Percentiles rank a stretch among this genome's conserved stretches.
phyloP scores from a whole-genome alignment of 2,797 vertebrate species.

The Arremon aurantiirostris region DNA sequence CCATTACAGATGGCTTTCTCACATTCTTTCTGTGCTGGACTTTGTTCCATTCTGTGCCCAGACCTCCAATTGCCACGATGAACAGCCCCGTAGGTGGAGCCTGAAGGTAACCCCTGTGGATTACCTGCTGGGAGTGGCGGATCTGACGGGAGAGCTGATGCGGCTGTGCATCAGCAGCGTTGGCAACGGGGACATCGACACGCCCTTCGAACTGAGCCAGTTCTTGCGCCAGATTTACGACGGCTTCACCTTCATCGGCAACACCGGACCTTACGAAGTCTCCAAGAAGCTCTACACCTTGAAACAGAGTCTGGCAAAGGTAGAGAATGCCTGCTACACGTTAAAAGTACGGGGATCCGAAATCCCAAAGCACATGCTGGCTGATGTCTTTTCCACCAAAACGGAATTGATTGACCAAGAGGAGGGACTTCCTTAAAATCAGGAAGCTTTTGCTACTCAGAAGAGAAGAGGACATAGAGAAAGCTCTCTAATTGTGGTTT shows the following conservation, averaged over 20 bases:
- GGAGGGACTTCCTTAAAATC: conserved; percentile 83
- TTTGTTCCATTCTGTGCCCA: conserved; percentile 30
- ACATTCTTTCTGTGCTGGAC: not conserved
- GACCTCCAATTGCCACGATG: conserved; percentile 45
- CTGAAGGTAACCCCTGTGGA: conserved; percentile 92
- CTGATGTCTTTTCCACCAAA: conserved; percentile 91
- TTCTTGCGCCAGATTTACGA: conserved; percentile 95
- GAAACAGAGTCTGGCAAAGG: conserved; percentile 95
- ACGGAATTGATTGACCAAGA: conserved; percentile 87
- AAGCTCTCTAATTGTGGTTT: conserved; percentile 15
- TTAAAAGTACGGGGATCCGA: conserved; percentile 93
- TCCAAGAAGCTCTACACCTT: conserved; percentile 95
- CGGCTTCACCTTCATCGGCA: conserved; percentile 95
- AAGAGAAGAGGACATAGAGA: conserved; percentile 3
- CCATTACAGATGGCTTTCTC: not conserved
- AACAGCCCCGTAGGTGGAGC: conserved; percentile 70
- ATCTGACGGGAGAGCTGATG: conserved; percentile 97
- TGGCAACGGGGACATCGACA: conserved; percentile 96
- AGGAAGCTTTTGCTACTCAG: not conserved
- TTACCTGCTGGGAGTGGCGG: conserved; percentile 95
- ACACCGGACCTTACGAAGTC: conserved; percentile 96
- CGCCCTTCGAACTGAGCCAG: conserved; percentile 94
- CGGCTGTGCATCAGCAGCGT: conserved; percentile 96
- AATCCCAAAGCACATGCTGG: conserved; percentile 97
- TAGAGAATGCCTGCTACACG: conserved; percentile 95